A percentile compares a stretch with the other conserved stretches of the same genome.
phyloP scores from a whole-genome alignment of 2,797 vertebrate genomes.

The Sandelia bainsii region DNA sequence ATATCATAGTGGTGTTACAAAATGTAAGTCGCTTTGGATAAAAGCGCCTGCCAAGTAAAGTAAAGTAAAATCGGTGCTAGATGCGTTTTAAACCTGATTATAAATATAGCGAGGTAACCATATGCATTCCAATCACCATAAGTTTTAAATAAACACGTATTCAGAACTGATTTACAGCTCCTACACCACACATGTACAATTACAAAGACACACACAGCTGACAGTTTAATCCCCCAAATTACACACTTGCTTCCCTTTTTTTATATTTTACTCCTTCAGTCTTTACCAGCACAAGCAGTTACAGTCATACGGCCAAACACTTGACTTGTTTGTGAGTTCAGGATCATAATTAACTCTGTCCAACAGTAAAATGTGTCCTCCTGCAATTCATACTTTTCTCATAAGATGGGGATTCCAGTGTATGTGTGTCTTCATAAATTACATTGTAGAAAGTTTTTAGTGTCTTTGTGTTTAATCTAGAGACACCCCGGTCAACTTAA shows the following conservation, averaged over 20 bases:
- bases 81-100: slow-evolving; percentile 42
- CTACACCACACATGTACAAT: slow-evolving; percentile 55
- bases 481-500: slow-evolving; percentile 61
- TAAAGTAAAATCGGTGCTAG: slow-evolving; percentile 24
- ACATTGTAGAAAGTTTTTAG: slow-evolving; percentile 56
- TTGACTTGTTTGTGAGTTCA: slow-evolving; percentile 65
- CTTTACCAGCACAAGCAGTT: slow-evolving; percentile 35
- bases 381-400: slow-evolving; percentile 49
- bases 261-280: slow-evolving; percentile 56
- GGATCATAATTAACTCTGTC: slow-evolving; percentile 70
- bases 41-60: too few species aligned
- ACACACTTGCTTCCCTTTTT: slow-evolving; percentile 54
- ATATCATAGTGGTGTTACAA: slow-evolving; percentile 2
- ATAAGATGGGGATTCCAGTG: slow-evolving; percentile 48
- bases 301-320: slow-evolving; percentile 41
- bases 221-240: slow-evolving; percentile 63
- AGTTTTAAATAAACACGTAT: slow-evolving; percentile 66
- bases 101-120: slow-evolving; percentile 36
- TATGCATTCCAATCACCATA: slow-evolving; percentile 34
- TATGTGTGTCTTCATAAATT: slow-evolving; percentile 59
- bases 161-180: slow-evolving; percentile 71
- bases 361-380: slow-evolving; percentile 41
- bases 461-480: slow-evolving; percentile 36
- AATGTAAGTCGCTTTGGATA: too few species aligned
- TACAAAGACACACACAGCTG: slow-evolving; percentile 68